Base-by-base conservation (phyloP, 1,140 invertebrate species). In the Musca vetustissima region DNA sequence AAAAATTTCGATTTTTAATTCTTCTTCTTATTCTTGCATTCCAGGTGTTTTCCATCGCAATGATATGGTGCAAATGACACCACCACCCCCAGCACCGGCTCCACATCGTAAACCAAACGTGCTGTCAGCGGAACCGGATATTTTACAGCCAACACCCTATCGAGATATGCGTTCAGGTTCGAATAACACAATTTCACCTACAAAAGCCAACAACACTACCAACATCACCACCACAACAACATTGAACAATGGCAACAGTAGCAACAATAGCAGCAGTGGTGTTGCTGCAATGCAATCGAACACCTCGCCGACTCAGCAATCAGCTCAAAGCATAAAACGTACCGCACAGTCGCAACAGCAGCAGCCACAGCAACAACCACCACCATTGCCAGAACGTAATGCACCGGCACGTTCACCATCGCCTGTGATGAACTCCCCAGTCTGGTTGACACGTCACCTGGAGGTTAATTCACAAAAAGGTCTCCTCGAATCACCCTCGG, bases 51-150 rank as follows among this genome's bases (percentile, higher is more conserved):
- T 81, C 70, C 79, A 81, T 70, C 77, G 79, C 4, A 76, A 78
- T 65, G 79, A 81, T 25, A 79, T 80, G 77, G 77, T 78, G 69
- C 79, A 81, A 55, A 78, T 80, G 74, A 81, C 80, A 49, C 80
- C 80, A 14, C 80, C 80, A n/a, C 80, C 80, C 25, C 80, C 79
- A 14, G 79, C 79, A 7, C 79, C 79, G 25, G 79, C 79, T 49
- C 79, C 79, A 24, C 79, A 81, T 66, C 77, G 79, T 61, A 80
- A 81, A 64, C 77, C 79, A 21, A 81, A 79, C 66, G 32, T 66
- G 17, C 13, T 67, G 1, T 64, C 36, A 6, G 36, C 66, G 0
- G 69, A 70, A 19, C 48, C 57, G n/a, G 66, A 70, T 36, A 67
- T 70, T 7, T 19, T 67, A 49, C 69, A 70, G 17, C 66, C 66